Evolutionary conservation across 2,888 invertebrate species (phyloP).

Genomic region (Cheilosia variabilis): DNA sequence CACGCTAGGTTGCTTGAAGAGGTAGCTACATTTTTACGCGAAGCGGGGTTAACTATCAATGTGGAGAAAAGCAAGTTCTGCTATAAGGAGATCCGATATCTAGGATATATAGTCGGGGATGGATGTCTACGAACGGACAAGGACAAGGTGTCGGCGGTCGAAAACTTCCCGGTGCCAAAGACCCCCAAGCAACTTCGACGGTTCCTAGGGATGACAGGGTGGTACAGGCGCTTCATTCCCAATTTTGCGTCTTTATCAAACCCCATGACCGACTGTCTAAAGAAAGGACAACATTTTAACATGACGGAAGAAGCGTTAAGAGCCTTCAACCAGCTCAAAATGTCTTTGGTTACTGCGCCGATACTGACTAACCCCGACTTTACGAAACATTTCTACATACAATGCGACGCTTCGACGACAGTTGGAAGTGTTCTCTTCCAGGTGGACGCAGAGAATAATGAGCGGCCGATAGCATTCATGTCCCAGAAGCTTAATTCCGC

Average conservation of each 20-base stretch:
- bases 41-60: background rate
- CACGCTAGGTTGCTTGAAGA: background rate
- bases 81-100: slow-evolving; percentile 3
- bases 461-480: background rate
- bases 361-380: background rate
- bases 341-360: background rate
- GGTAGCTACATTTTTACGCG: background rate
- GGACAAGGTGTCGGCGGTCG: background rate
- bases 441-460: background rate
- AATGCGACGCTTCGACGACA: no score
- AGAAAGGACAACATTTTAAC: background rate
- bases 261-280: background rate
- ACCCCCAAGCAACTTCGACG: background rate
- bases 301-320: background rate
- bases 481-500: no score
- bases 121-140: background rate
- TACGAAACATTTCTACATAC: background rate
- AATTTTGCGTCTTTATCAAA: background rate
- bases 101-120: background rate
- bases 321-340: background rate
- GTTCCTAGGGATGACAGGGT: background rate
- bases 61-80: background rate
- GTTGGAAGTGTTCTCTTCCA: background rate
- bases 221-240: background rate
- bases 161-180: background rate